phyloP scores from a whole-genome alignment of 1,140 invertebrate genomes.

The Apis cerana region DNA sequence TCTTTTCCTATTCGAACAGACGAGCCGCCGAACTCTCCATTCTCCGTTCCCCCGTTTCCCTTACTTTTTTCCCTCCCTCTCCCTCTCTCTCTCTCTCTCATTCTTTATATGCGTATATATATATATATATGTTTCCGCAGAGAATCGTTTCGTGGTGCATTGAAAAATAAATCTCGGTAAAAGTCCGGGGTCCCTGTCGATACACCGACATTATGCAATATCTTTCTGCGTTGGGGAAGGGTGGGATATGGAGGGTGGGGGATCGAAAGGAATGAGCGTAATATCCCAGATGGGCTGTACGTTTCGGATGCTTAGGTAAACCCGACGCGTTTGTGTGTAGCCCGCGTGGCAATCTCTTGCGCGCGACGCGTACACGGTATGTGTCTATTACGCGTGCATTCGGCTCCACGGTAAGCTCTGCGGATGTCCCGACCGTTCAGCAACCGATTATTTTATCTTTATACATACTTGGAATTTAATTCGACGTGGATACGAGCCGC shows the following conservation, averaged over 20 bases:
- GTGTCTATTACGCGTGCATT: conserved; percentile 46
- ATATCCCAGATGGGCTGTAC: conserved; percentile 63
- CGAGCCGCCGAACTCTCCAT: conserved; percentile 18
- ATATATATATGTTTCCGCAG: conserved; percentile 34
- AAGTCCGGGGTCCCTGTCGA: conserved; percentile 59
- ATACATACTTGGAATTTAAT: conserved; percentile 49
- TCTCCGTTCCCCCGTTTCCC: background rate
- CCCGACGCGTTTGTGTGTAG: conserved; percentile 45
- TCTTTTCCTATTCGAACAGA: conserved; percentile 1
- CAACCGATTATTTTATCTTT: conserved; percentile 58
- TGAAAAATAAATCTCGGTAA: conserved; percentile 71
- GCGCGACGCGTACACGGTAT: conserved; percentile 11
- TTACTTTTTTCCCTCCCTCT: background rate
- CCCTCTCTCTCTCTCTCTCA: accelerated
- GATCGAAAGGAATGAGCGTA: conserved; percentile 58
- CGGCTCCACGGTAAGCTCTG: conserved; percentile 24
- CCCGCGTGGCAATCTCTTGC: conserved; percentile 26
- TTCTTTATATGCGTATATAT: background rate
- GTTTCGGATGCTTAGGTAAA: conserved; percentile 66
- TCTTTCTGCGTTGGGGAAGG: conserved; percentile 50
- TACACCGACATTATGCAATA: conserved; percentile 67
- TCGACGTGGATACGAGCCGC: conserved; percentile 43
- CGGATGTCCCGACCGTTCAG: conserved; percentile 34
- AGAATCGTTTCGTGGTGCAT: conserved; percentile 57
- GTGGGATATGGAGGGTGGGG: background rate